Evolutionary conservation across 2,888 invertebrate species (phyloP), one percentile per base, ranked within the genome.

Genomic region (Mayetiola destructor): DNA sequence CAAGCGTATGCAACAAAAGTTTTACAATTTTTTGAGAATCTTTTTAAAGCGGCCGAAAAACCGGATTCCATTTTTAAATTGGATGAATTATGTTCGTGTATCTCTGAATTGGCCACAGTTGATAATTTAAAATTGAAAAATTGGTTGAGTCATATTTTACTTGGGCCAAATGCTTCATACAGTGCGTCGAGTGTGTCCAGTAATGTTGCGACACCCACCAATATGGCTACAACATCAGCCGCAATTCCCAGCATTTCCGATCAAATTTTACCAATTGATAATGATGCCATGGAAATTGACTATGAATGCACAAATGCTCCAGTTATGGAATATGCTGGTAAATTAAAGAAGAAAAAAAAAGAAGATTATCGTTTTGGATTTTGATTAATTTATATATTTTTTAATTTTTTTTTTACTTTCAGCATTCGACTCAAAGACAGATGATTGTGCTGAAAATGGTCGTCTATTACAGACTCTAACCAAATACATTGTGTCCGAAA

Each of bases 21-120:
- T 40, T 76, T 94, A 60, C 88, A 83, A 65, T 85, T 88, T 67
- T 85, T 88, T 67, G 85, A 85, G 64, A 82, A 81, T 66, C 72
- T 88, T 3, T 84, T 84, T 64, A 80, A 79, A 67, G 72, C 76
- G 54, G 78, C 80, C 8, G 80, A 81, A 59, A 81, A 81, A 64
- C 74, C 77, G 57, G 77, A 78, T 55, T 78, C 76, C n/a, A 78
- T 77, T 67, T 79, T 76, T 56, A 77, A 77, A 57, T 74, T 84
- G 59, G 81, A 81, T 61, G 80, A 80, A 58, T 68, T 88, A 18
- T 84, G 85, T 62, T 75, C 77, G 42, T 81, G 83, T 16, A 78
- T 88, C 62, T 75, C 79, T 1, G 80, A 80, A 62, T 70, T 87
- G 21, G 81, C 81, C 0, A 75, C 76, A 59, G 78, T 84, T 1